phyloP scores from a whole-genome alignment of 2,113 vertebrate species.

The Aix galericulata region DNA sequence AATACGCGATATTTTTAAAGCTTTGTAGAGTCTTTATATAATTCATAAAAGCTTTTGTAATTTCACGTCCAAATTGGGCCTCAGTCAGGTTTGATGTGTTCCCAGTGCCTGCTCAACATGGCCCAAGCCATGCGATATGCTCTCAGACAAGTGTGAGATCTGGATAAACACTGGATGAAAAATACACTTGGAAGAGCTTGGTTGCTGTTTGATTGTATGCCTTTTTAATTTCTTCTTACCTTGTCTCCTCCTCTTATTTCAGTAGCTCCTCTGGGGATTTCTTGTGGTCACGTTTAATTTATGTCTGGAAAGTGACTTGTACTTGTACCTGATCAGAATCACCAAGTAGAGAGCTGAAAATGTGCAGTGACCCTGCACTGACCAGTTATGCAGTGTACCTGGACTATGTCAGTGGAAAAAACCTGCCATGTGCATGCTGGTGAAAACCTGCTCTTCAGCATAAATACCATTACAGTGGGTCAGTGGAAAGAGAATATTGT shows the following conservation, averaged over 20 bases:
- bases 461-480: background rate
- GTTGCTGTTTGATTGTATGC: background rate
- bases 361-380: background rate
- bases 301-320: background rate
- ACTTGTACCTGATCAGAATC: background rate
- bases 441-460: background rate
- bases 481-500: background rate
- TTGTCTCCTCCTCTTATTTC: background rate
- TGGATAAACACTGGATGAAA: background rate
- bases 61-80: background rate
- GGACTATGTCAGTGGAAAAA: background rate
- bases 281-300: background rate
- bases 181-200: background rate
- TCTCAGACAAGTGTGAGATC: background rate
- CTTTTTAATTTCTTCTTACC: background rate
- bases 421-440: background rate
- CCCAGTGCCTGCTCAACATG: background rate
- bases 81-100: background rate
- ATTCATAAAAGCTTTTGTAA: background rate
- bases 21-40: background rate
- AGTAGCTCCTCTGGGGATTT: background rate
- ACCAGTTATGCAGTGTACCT: too few relatives aligned
- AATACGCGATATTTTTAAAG: background rate
- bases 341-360: background rate
- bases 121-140: background rate